Conservation (phyloP, 2,113 vertebrate genomes). For the Oreochromis spilurus region DNA sequence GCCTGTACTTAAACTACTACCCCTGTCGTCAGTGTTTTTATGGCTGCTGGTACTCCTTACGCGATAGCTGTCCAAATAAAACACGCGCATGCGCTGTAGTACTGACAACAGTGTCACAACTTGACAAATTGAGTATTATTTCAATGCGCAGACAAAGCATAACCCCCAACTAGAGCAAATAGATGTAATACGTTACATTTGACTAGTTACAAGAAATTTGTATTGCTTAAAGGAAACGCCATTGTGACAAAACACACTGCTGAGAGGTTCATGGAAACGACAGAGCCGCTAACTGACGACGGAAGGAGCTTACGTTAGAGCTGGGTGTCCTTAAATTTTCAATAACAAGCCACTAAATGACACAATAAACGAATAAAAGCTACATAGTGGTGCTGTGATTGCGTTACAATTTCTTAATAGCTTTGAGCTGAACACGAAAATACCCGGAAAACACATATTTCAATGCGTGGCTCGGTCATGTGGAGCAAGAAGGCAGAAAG, state of each 20-base stretch:
- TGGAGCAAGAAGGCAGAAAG: constrained; percentile 50
- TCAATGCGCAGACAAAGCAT: background rate
- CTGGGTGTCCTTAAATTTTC: background rate
- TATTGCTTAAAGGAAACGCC: background rate
- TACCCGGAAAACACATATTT: background rate
- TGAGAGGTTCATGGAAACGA: background rate
- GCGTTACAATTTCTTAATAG: too few relatives aligned
- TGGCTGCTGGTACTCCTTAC: background rate
- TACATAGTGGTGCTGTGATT: fast-evolving
- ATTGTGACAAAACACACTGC: background rate
- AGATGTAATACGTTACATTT: background rate
- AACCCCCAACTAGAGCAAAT: background rate
- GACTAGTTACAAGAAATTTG: background rate
- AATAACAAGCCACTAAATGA: background rate
- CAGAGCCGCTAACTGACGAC: constrained; percentile 6
- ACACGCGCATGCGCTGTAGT: constrained; percentile 14
- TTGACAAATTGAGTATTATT: constrained; percentile 31
- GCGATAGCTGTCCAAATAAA: background rate
- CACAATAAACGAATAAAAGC: background rate
- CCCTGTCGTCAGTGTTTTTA: background rate
- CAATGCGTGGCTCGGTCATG: constrained; percentile 50
- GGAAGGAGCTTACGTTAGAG: constrained; percentile 18
- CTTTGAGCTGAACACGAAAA: background rate
- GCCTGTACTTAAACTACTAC: background rate
- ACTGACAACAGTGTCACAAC: background rate